phyloP scores from a whole-genome alignment of 2,797 vertebrate species.

The Ambastaia sidthimunki region DNA sequence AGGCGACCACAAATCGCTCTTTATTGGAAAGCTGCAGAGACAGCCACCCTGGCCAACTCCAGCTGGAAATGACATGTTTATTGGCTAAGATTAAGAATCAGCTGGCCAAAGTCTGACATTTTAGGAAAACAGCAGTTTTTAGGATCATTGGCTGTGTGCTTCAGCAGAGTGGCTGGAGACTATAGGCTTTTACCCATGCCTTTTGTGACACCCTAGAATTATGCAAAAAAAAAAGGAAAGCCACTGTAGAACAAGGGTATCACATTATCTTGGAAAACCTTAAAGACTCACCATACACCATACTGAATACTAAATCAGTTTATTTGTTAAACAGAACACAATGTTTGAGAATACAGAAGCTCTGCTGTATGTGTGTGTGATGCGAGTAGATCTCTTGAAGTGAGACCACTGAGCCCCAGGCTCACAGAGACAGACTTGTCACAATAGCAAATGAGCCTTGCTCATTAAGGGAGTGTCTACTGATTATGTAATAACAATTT shows the following conservation, averaged over 20 bases:
- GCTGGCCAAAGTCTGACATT: slow-evolving; percentile 64
- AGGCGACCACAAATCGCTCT: slow-evolving; percentile 79
- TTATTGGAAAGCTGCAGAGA: slow-evolving; percentile 70
- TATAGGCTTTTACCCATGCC: slow-evolving; percentile 13
- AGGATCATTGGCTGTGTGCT: slow-evolving; percentile 14
- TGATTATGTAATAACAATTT: slow-evolving; percentile 41
- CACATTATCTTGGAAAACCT: slow-evolving; percentile 16
- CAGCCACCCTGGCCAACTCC: slow-evolving; percentile 74
- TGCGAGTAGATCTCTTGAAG: not conserved
- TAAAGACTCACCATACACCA: not conserved
- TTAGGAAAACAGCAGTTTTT: slow-evolving; percentile 43
- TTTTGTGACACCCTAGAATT: slow-evolving; percentile 12
- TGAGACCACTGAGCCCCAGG: slow-evolving; percentile 2
- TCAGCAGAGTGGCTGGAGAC: not conserved
- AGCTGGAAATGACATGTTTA: slow-evolving; percentile 80
- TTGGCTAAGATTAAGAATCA: slow-evolving; percentile 71
- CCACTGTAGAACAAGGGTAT: slow-evolving; percentile 41
- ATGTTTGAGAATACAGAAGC: not conserved
- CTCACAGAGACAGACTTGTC: slow-evolving; percentile 20
- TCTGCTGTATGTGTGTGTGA: not conserved
- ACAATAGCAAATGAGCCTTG: slow-evolving; percentile 13
- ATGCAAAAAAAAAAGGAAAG: not conserved
- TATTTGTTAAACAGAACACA: not conserved
- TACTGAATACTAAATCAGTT: slow-evolving; percentile 16
- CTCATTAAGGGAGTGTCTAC: slow-evolving; percentile 33